These are phyloP conservation scores for Recurvirostra avosetta DNA, from an alignment of 2,113 vertebrate species.

Conservation along the genomic window DNA sequence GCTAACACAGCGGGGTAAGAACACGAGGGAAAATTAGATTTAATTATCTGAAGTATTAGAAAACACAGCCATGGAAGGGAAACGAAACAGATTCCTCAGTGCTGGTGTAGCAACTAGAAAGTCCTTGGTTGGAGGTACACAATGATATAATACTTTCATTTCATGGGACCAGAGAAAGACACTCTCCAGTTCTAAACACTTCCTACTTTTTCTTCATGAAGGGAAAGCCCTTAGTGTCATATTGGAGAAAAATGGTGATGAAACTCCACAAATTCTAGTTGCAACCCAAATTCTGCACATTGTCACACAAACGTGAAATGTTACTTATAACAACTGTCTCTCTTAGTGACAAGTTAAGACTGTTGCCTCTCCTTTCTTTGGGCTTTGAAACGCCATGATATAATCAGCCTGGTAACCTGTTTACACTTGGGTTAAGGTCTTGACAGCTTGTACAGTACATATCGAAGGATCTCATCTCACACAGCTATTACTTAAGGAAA, in stretches of 20 bases:
- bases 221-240: not conserved
- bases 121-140: not conserved
- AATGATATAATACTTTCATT: not conserved
- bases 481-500: not conserved
- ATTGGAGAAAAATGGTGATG: not conserved
- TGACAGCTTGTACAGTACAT: not conserved
- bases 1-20: not conserved
- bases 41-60: not conserved
- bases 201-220: not conserved
- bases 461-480: not conserved
- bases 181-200: not conserved
- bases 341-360: not conserved
- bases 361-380: not conserved
- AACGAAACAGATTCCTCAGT: not conserved
- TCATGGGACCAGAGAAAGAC: not conserved
- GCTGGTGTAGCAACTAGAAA: not conserved
- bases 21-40: not conserved
- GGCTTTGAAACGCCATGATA: not conserved
- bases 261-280: not conserved
- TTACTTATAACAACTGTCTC: not conserved
- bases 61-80: not conserved
- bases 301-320: not conserved
- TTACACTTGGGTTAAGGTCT: not conserved
- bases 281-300: not conserved
- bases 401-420: not conserved